phyloP scores from a whole-genome alignment of 2,113 vertebrate species.

The Bubo scandiacus region DNA sequence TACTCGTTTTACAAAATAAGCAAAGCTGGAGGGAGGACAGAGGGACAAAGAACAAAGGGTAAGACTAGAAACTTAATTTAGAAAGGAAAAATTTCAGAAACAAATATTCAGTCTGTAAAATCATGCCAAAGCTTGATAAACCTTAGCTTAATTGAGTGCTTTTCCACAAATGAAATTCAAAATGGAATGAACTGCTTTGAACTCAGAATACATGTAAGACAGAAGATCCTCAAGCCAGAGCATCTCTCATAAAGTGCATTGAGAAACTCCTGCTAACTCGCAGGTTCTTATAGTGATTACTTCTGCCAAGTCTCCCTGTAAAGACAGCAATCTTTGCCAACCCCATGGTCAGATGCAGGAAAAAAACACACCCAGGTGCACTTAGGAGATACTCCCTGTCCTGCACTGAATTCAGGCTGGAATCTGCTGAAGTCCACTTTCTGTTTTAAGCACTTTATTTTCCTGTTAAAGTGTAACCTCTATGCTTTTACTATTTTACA shows the following conservation, averaged over 20 bases:
- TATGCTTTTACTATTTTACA: not conserved
- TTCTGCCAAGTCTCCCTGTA: not conserved
- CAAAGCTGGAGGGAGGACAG: not conserved
- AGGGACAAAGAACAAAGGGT: not conserved
- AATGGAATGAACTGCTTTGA: not conserved
- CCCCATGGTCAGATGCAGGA: not conserved
- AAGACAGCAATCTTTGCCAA: not conserved
- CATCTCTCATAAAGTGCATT: not conserved
- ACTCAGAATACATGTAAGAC: not conserved
- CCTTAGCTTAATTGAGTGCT: not conserved
- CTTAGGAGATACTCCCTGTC: not conserved
- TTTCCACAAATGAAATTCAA: not conserved
- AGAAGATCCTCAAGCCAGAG: not conserved
- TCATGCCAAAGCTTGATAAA: not conserved
- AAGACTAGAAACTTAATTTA: not conserved
- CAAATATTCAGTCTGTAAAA: not conserved
- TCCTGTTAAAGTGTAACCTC: not conserved
- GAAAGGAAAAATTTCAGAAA: not conserved
- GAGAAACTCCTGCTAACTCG: not conserved
- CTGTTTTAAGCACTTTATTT: not conserved
- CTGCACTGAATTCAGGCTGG: not conserved
- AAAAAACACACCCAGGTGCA: not conserved
- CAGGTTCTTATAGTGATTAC: rapidly evolving
- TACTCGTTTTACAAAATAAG: not conserved
- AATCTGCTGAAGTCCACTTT: not conserved